phyloP scores from a whole-genome alignment of 2,888 invertebrate species.

The Phania funesta region DNA sequence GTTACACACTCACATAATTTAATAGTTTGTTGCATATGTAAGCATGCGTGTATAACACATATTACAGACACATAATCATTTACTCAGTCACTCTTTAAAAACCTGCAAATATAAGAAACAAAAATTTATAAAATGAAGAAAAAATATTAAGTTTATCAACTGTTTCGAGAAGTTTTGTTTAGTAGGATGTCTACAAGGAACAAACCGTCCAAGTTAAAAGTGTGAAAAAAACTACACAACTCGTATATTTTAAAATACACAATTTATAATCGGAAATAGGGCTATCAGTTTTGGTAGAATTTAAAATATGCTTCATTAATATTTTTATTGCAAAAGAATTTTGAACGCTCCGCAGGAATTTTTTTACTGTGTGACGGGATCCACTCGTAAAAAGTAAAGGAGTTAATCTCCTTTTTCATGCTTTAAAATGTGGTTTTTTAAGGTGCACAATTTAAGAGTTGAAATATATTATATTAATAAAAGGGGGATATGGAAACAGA shows the following conservation, averaged over 20 bases:
- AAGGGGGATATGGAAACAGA: no score
- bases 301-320: neutral
- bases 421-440: no score
- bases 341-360: no score
- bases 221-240: constrained; percentile 15
- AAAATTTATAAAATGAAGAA: constrained; percentile 5
- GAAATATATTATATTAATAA: no score
- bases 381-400: no score
- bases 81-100: neutral
- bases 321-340: neutral
- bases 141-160: constrained; percentile 41
- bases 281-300: neutral
- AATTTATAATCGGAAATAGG: neutral
- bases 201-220: constrained; percentile 2
- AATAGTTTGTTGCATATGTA: neutral
- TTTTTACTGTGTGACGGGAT: no score
- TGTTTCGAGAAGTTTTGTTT: constrained; percentile 43
- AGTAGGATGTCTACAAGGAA: constrained; percentile 23
- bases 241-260: constrained; percentile 17
- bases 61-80: neutral
- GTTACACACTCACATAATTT: neutral
- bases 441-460: no score
- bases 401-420: no score
- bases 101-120: constrained; percentile 11
- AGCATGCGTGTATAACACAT: neutral